A percentile compares a stretch with the other conserved stretches of the same genome.
Evolutionary conservation across 2,888 invertebrate species (phyloP).

Genomic region (Carabus problematicus): DNA sequence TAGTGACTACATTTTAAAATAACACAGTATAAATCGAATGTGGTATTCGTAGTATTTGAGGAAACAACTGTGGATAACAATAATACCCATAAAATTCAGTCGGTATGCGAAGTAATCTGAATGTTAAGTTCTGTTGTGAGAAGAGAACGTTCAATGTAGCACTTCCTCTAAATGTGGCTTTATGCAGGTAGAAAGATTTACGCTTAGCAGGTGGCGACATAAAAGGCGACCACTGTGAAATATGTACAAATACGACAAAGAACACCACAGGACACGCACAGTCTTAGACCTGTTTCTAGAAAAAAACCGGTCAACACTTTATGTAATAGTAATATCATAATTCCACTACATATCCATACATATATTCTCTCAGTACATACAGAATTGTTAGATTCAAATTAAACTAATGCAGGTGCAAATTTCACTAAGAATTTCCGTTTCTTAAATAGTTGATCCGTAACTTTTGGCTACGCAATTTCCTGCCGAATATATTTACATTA

Average conservation of each 20-base stretch:
- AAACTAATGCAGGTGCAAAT: too few relatives aligned
- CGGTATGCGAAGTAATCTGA: background rate
- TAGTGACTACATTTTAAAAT: too few relatives aligned
- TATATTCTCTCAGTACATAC: slow-evolving; percentile 4
- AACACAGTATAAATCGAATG: too few relatives aligned
- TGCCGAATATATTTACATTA: too few relatives aligned
- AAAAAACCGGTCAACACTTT: slow-evolving; percentile 18
- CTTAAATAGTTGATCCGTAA: too few relatives aligned
- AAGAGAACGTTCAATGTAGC: background rate
- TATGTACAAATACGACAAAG: slow-evolving; percentile 20
- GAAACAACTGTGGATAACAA: too few relatives aligned
- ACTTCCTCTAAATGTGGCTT: slow-evolving; percentile 16
- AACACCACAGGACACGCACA: background rate
- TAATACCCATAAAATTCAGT: too few relatives aligned
- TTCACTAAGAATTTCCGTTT: too few relatives aligned
- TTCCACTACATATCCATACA: slow-evolving; percentile 9
- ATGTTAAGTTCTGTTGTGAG: slow-evolving; percentile 1
- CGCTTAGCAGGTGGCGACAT: slow-evolving; percentile 30
- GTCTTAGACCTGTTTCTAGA: slow-evolving; percentile 18
- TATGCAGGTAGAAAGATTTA: slow-evolving; percentile 32
- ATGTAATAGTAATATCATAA: slow-evolving; percentile 26
- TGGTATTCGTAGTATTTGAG: too few relatives aligned
- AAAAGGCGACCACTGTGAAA: slow-evolving; percentile 35
- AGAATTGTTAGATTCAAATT: too few relatives aligned
- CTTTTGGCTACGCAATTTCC: too few relatives aligned